phyloP scores from a whole-genome alignment of 2,888 invertebrate species.

The Drosophila atroscutellata region DNA sequence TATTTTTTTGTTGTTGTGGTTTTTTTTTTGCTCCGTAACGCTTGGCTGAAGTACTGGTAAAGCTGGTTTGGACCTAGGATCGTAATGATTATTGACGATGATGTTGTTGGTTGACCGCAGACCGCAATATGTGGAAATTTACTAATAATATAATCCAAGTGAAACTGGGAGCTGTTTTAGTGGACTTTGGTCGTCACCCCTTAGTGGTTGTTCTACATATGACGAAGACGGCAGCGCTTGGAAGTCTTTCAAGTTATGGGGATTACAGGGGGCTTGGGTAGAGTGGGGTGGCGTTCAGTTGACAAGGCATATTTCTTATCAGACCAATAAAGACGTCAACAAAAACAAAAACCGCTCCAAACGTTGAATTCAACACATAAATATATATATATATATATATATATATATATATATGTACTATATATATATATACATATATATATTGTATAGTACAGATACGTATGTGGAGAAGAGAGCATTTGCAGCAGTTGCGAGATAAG shows the following conservation, averaged over 20 bases:
- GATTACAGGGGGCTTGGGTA: too few relatives aligned
- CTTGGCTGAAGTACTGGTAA: conserved; percentile 18
- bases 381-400: background rate
- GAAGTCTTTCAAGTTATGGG: conserved; percentile 1
- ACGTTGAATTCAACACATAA: conserved; percentile 7
- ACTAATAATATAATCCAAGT: conserved; percentile 6
- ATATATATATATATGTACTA: too few relatives aligned
- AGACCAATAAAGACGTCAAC: conserved; percentile 23
- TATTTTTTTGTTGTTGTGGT: conserved; percentile 7
- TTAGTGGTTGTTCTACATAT: conserved; percentile 11
- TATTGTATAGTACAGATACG: background rate
- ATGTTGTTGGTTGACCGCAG: conserved; percentile 1
- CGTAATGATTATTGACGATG: conserved; percentile 10
- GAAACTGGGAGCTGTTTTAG: conserved; percentile 13
- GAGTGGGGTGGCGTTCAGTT: conserved; percentile 15
- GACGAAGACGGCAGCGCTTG: conserved; percentile 13
- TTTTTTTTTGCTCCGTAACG: background rate
- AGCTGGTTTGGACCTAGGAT: conserved; percentile 33
- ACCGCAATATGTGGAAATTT: conserved; percentile 25
- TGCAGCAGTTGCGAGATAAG: conserved; percentile 25
- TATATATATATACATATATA: too few relatives aligned
- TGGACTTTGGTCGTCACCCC: conserved; percentile 29
- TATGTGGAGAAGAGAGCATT: conserved; percentile 6
- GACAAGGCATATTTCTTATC: conserved; percentile 50
- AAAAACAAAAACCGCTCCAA: conserved; percentile 17